A percentile compares a stretch with the other conserved stretches of the same genome.
Conservation (phyloP, 2,888 invertebrate species). For the Frankliniella intonsa region DNA sequence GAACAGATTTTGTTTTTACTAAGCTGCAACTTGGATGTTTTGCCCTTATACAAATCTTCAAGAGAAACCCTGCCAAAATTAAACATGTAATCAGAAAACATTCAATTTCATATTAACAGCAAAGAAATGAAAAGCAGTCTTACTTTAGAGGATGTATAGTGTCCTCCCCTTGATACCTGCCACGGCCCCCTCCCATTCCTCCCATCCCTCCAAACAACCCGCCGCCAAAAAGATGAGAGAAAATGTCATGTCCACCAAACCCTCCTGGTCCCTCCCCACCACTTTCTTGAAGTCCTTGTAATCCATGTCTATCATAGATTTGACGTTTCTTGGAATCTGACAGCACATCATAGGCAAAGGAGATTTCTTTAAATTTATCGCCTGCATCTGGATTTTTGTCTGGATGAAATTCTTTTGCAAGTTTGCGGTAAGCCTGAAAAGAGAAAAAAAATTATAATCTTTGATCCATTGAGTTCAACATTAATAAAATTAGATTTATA, state of each 20-base stretch:
- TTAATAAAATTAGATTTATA: too few relatives aligned
- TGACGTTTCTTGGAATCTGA: constrained; percentile 83
- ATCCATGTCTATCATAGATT: constrained; percentile 78
- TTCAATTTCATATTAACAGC: background rate
- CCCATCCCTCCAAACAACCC: constrained; percentile 56
- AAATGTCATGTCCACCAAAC: constrained; percentile 59
- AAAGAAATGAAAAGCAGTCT: constrained; percentile 36
- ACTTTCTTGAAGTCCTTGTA: constrained; percentile 84
- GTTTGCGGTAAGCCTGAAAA: constrained; percentile 74
- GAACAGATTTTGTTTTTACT: constrained; percentile 77
- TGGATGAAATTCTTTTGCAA: constrained; percentile 92
- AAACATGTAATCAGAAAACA: constrained; percentile 28
- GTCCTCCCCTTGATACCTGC: constrained; percentile 66
- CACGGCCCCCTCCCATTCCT: constrained; percentile 44
- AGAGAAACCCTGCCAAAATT: constrained; percentile 63
- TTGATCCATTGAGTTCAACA: background rate
- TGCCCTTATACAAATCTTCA: constrained; percentile 88
- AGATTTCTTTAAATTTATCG: constrained; percentile 93
- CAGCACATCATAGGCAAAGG: constrained; percentile 89
- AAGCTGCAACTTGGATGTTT: constrained; percentile 73
- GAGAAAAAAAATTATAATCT: background rate
- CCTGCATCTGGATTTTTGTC: constrained; percentile 85
- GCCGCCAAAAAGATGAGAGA: constrained; percentile 64
- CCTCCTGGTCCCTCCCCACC: constrained; percentile 48
- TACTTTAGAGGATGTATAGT: constrained; percentile 74